A percentile compares a stretch with the other conserved stretches of the same genome.
phyloP scores from a whole-genome alignment of 1,140 invertebrate genomes.

The Atopsyche davidsoni region DNA sequence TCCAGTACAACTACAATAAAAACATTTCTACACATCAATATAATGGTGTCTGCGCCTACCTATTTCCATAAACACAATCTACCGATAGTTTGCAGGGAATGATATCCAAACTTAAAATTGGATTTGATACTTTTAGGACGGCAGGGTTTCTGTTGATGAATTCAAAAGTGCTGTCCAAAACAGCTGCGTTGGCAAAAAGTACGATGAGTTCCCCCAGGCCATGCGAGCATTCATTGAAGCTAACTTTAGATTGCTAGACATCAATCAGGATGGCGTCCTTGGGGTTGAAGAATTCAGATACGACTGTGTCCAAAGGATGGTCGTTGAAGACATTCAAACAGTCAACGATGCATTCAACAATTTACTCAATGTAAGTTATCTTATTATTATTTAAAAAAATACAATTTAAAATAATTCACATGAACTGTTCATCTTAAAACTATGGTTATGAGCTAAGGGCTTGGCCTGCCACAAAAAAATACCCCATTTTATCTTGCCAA shows the following conservation, averaged over 20 bases:
- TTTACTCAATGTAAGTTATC: slow-evolving; percentile 67
- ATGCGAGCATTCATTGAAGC: slow-evolving; percentile 74
- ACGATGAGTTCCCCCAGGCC: slow-evolving; percentile 70
- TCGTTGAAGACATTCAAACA: slow-evolving; percentile 64
- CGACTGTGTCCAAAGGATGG: slow-evolving; percentile 71
- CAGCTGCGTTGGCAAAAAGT: slow-evolving; percentile 69
- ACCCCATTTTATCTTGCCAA: too few relatives aligned
- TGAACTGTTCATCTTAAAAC: too few relatives aligned
- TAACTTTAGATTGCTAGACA: slow-evolving; percentile 73
- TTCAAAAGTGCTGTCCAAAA: slow-evolving; percentile 76
- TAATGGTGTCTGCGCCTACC: too few relatives aligned
- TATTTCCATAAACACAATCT: too few relatives aligned
- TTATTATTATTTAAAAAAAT: too few relatives aligned
- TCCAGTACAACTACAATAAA: too few relatives aligned
- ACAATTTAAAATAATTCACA: too few relatives aligned
- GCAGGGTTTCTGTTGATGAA: slow-evolving; percentile 71
- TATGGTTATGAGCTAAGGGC: too few relatives aligned
- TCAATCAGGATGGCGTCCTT: slow-evolving; percentile 73
- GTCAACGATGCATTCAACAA: slow-evolving; percentile 73
- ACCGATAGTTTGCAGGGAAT: too few relatives aligned
- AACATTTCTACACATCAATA: too few relatives aligned
- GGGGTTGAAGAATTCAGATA: slow-evolving; percentile 74
- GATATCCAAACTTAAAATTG: too few relatives aligned
- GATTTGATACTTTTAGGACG: slow-evolving; percentile 75
- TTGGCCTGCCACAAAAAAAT: too few relatives aligned